Evolutionary conservation across 1,140 invertebrate genomes (phyloP).

Genomic region (Ceratosolen solmsi): DNA sequence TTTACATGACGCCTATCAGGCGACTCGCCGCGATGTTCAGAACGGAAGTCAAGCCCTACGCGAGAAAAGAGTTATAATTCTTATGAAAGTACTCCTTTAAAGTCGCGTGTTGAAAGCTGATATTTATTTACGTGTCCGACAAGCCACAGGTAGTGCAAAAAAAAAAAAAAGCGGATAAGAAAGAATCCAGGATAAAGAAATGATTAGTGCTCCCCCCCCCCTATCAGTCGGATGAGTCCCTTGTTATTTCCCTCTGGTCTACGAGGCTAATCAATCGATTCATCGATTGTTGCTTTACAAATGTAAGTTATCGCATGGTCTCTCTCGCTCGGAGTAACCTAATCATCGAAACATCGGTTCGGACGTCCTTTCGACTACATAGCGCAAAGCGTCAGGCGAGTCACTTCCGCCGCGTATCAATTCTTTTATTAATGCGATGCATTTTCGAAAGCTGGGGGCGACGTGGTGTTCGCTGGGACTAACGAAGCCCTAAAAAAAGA

Average conservation of each 20-base stretch:
- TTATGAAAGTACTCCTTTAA: too few relatives aligned
- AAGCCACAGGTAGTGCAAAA: background rate
- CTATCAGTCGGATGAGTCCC: too few relatives aligned
- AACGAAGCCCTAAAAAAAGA: background rate
- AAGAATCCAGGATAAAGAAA: background rate
- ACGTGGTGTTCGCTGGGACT: background rate
- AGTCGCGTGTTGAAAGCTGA: background rate
- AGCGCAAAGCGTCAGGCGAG: slow-evolving; percentile 31
- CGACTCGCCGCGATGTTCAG: too few relatives aligned
- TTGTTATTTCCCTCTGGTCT: background rate
- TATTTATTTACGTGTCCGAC: too few relatives aligned
- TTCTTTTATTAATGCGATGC: slow-evolving; percentile 24
- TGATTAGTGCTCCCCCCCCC: background rate
- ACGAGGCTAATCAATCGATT: slow-evolving; percentile 49
- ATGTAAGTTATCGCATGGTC: slow-evolving; percentile 41
- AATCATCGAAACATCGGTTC: slow-evolving; percentile 26
- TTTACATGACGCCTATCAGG: too few relatives aligned
- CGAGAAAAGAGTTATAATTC: too few relatives aligned
- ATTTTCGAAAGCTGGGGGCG: background rate
- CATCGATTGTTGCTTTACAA: slow-evolving; percentile 51
- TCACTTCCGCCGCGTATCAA: slow-evolving; percentile 51
- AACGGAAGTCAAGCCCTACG: too few relatives aligned
- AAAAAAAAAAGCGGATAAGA: background rate
- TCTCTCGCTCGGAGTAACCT: slow-evolving; percentile 20
- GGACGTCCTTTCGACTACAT: background rate